Base-by-base conservation (phyloP, 2,888 invertebrate genomes). In the Drosophila austrosaltans region DNA sequence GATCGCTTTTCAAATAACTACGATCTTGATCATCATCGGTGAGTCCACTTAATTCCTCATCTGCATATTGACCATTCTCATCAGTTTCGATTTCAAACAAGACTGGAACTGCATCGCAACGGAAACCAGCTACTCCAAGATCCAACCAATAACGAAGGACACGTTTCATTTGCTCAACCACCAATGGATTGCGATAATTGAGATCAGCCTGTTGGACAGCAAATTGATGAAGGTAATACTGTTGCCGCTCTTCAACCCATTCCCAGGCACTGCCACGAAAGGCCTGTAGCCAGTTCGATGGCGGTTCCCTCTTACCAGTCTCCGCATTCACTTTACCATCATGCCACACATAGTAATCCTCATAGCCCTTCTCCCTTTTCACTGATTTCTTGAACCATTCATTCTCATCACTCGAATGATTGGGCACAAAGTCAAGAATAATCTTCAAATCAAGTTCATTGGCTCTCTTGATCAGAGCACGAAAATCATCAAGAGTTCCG, bases 111-210 rank as follows among this genome's bases (percentile, higher is more conserved):
- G 97, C 96, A 84, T 97, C 96, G 39, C 98, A 93, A 72, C 98
- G 94, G 83, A 98, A 97, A 1, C 98, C 98, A 87, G 96, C 96
- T 0, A 97, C 94, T 1, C 97, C 97, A 78, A 94, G 94, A 60
- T 95, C 94, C 63, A 98, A 89, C 98, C 98, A 98, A 87, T 95
- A 97, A 75, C 93, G 93, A 28, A 98, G 91, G 0, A 95, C 94
- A 3, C 94, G 92, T 42, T 93, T 93, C 93, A 94, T 94, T 76
- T 93, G 93, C 1, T 89, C 83, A 3, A 92, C 91, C 2, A 96
- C 90, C 0, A 73, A 78, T 0, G 92, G 89, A 87, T 93, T 94
- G 0, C 94, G 93, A 79, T 93, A 95, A 88, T 96, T 95, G 0
- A 96, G 91, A 87, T 96, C 95, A 0, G 95, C 94, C 79, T 95